A percentile compares a stretch with the other conserved stretches of the same genome.
These are phyloP conservation scores for Odontomachus brunneus DNA, from an alignment of 1,140 invertebrate species.

Conservation along the genomic window DNA sequence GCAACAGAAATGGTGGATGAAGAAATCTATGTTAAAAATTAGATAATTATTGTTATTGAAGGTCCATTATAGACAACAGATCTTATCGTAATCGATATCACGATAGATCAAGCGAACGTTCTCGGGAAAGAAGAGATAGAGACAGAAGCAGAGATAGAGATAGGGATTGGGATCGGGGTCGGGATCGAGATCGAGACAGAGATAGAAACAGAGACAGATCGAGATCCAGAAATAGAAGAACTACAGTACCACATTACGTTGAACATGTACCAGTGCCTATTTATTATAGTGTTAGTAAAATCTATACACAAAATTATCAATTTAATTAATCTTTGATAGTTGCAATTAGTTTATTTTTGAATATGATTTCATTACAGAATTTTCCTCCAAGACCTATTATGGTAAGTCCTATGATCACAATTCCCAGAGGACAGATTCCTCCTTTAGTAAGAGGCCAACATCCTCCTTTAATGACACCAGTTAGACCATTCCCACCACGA, in stretches of 20 bases:
- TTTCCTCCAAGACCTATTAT: constrained; percentile 70
- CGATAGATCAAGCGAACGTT: constrained; percentile 52
- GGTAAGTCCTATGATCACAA: constrained; percentile 67
- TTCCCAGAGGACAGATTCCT: constrained; percentile 67
- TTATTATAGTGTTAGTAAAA: constrained; percentile 69
- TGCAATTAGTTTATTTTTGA: constrained; percentile 18
- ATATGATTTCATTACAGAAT: constrained; percentile 58
- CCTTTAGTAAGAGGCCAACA: constrained; percentile 59
- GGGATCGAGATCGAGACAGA: too few relatives aligned
- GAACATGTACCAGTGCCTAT: constrained; percentile 71
- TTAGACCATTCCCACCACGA: constrained; percentile 69
- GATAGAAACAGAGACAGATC: too few relatives aligned
- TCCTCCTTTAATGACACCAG: constrained; percentile 59
- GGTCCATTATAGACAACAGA: constrained; percentile 34
- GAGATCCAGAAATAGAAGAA: constrained; percentile 62
- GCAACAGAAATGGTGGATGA: background rate
- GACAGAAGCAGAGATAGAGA: too few relatives aligned
- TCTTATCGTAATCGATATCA: constrained; percentile 51
- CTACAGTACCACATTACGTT: constrained; percentile 57
- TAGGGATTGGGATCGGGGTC: too few relatives aligned
- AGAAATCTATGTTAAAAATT: too few relatives aligned
- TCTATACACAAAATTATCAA: background rate
- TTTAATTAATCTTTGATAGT: background rate
- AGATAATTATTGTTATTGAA: background rate
- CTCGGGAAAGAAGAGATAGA: too few relatives aligned